Base-by-base conservation (phyloP, 1,140 invertebrate genomes). In the Medauroidea extradentata region DNA sequence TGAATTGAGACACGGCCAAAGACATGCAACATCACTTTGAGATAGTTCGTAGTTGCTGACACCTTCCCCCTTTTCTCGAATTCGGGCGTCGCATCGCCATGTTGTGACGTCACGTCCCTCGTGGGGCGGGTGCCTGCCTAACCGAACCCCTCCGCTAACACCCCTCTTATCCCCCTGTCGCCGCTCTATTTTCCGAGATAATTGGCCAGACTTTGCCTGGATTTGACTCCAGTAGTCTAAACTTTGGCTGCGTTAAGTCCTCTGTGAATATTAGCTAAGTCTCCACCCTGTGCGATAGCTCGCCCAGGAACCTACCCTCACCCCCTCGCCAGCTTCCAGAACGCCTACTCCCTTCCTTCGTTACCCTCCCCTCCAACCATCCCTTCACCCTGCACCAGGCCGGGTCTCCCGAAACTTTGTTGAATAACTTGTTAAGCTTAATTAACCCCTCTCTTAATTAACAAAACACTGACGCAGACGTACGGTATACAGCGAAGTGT, bases 381-480 rank as follows among this genome's bases (percentile, higher is more conserved):
- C 29, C 29, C 11, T 11, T 34, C 11, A 4, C 29, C 29, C 29
- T 11, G 5, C 29, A 34, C 29, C 29, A 34, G 11, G 5, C 29
- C 29, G 29, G 29, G 29, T 11, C 29, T 7, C 29, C 53, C 55
- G 43, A 51, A 54, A 54, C 34, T 54, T 54, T 54, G 53, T 54
- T 54, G 53, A 54, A 38, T 43, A 54, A 54, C 53, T 54, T 54
- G 53, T 54, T 54, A 54, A 54, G 53, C 53, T 54, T 54, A 54
- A 54, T 54, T 54, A 57, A 57, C 46, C 56, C 46, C 44, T 57
- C 56, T 57, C 56, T 57, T 57, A 57, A 57, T 57, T 50, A 49
- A 57, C 46, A 49, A 49, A 49, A 57, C 43, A 50, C 46, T 52
- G 44, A 50, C 56, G 43, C 25, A 57, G 48, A 41, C 39, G 34